Evolutionary conservation across 2,797 vertebrate species (phyloP).

Genomic region (Danionella dracula): DNA sequence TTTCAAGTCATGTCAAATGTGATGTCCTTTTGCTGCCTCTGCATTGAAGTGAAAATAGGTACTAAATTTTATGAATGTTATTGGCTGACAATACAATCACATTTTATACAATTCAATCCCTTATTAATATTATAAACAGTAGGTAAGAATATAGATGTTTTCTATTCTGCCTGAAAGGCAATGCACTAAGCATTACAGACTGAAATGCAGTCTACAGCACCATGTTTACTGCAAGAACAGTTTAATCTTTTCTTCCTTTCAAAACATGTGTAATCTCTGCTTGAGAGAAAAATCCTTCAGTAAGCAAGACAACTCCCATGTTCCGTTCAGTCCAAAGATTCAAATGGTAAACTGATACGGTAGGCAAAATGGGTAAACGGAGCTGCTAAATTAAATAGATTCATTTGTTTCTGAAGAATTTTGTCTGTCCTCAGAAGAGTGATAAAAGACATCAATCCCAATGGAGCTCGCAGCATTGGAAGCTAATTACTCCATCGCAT

Average conservation of each 20-base stretch:
- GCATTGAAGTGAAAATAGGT: no score
- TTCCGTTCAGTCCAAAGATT: neutral
- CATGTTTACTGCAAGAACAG: no score
- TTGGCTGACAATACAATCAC: no score
- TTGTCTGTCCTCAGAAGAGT: constrained; percentile 15
- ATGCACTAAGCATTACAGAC: no score
- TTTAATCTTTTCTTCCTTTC: neutral
- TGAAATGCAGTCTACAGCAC: neutral
- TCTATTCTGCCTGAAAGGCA: neutral
- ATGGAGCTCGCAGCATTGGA: constrained; percentile 16
- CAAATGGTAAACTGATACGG: neutral
- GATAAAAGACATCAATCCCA: constrained; percentile 12
- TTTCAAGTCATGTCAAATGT: no score
- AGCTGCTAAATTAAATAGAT: neutral
- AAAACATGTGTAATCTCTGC: neutral
- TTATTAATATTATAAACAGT: no score
- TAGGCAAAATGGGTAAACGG: neutral
- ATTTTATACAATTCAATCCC: no score
- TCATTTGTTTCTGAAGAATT: neutral
- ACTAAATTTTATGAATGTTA: no score
- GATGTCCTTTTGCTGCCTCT: no score
- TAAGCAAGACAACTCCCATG: neutral
- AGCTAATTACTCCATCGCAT: constrained; percentile 43
- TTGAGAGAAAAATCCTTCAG: neutral
- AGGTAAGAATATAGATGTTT: no score